Conservation (phyloP, 2,113 vertebrate genomes). For the Pao palembangensis region DNA sequence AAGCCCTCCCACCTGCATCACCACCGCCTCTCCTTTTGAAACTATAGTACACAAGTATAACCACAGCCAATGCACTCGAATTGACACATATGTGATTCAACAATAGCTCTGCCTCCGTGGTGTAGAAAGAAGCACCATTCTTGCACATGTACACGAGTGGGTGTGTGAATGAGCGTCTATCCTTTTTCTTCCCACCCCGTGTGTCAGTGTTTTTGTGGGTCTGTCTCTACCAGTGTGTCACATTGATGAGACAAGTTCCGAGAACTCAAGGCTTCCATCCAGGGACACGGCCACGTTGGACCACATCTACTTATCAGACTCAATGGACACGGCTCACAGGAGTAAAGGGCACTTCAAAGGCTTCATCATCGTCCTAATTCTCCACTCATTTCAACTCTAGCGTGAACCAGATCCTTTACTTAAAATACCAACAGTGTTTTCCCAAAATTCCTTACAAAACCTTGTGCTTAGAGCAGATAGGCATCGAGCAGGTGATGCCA, state of each 20-base stretch:
- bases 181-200: constrained; percentile 17
- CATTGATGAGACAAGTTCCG: constrained; percentile 65
- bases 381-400: not conserved
- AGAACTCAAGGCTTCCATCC: constrained; percentile 36
- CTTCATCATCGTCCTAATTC: not conserved
- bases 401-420: not conserved
- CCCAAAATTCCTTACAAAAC: not conserved
- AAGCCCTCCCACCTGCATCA: constrained; percentile 19
- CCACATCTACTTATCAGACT: constrained; percentile 23
- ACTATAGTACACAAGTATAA: not conserved
- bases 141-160: constrained; percentile 7
- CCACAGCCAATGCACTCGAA: not conserved
- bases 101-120: not conserved
- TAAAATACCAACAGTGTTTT: constrained; percentile 11
- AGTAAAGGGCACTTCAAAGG: not conserved
- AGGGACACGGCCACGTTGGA: constrained; percentile 30
- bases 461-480: not conserved
- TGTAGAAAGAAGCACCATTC: constrained; percentile 13
- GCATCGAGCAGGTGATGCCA: not conserved
- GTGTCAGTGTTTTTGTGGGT: constrained; percentile 14
- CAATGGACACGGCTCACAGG: constrained; percentile 2
- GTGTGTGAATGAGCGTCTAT: constrained; percentile 16
- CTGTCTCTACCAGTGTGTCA: constrained; percentile 47
- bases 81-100: not conserved
- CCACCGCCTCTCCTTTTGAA: constrained; percentile 9